A percentile compares a stretch with the other conserved stretches of the same genome.
phyloP scores from a whole-genome alignment of 2,888 invertebrate genomes.

The Pristionchus maxplancki region DNA sequence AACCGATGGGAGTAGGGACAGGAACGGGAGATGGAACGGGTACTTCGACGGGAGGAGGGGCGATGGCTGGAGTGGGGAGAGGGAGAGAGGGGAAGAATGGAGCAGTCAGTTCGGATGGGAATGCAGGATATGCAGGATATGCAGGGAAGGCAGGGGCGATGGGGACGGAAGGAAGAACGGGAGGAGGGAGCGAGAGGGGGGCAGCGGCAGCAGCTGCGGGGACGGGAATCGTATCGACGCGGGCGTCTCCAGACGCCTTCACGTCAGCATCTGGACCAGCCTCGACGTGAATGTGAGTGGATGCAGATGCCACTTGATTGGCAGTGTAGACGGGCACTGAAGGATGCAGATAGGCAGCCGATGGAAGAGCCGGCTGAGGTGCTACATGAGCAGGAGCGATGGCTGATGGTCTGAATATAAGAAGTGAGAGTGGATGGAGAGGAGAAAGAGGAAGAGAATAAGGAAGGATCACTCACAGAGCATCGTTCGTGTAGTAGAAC shows the following conservation, averaged over 20 bases:
- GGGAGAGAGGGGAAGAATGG: not conserved
- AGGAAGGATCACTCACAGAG: slow-evolving; percentile 13
- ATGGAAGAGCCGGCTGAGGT: not conserved
- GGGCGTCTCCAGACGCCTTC: slow-evolving; percentile 51
- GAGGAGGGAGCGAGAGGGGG: not conserved
- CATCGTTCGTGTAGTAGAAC: slow-evolving; percentile 43
- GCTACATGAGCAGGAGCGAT: slow-evolving; percentile 51
- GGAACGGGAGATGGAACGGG: slow-evolving; percentile 14
- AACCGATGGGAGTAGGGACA: not conserved
- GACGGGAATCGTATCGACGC: slow-evolving; percentile 52
- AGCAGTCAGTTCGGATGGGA: not conserved
- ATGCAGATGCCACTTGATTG: slow-evolving; percentile 52
- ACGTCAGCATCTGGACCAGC: slow-evolving; percentile 52
- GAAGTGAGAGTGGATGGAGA: not conserved
- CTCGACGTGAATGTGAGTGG: slow-evolving; percentile 53
- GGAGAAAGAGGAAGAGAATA: not conserved
- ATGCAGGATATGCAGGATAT: not conserved
- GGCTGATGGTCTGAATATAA: slow-evolving; percentile 15
- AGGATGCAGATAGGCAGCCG: slow-evolving; percentile 46
- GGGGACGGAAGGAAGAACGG: not conserved
- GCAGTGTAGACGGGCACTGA: slow-evolving; percentile 48
- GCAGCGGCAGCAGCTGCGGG: slow-evolving; percentile 48
- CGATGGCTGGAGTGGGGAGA: not conserved
- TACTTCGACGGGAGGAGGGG: slow-evolving; percentile 19
- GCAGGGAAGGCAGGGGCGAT: not conserved